These are phyloP conservation scores for Nansenia antarctica DNA, from an alignment of 2,113 vertebrate genomes.

Conservation along the genomic window DNA sequence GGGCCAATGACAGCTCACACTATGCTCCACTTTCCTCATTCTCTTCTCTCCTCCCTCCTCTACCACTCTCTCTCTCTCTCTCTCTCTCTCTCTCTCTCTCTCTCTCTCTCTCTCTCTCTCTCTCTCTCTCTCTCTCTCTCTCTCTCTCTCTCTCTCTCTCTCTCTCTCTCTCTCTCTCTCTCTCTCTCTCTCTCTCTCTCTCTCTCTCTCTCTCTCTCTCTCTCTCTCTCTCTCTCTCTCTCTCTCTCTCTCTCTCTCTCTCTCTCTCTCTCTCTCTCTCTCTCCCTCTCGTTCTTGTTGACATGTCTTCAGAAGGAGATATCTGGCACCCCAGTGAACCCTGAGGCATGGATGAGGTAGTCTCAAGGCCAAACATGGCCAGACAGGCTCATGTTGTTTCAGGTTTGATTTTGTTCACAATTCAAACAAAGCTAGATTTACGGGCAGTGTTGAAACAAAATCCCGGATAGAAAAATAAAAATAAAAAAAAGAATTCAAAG, in stretches of 20 bases:
- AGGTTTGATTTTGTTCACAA: not conserved
- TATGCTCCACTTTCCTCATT: slow-evolving; percentile 26
- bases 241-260: not conserved
- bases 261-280: not conserved
- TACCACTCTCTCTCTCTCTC: too few relatives aligned
- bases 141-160: not conserved
- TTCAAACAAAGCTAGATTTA: not conserved
- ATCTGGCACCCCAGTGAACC: slow-evolving; percentile 17
- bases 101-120: not conserved
- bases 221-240: not conserved
- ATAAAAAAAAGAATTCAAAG: slow-evolving; percentile 14
- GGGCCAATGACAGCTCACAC: slow-evolving; percentile 34
- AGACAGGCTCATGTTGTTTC: slow-evolving; percentile 23
- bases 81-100: not conserved
- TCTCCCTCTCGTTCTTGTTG: not conserved
- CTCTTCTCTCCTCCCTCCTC: not conserved
- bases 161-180: not conserved
- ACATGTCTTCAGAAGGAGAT: slow-evolving; percentile 20
- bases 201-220: not conserved
- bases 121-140: not conserved
- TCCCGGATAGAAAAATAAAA: too few relatives aligned
- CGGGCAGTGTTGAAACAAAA: not conserved
- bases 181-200: not conserved
- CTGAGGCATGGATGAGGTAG: slow-evolving; percentile 15
- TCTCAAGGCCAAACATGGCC: slow-evolving; percentile 31